phyloP scores from a whole-genome alignment of 2,888 invertebrate species.

The Macrophya alboannulata region DNA sequence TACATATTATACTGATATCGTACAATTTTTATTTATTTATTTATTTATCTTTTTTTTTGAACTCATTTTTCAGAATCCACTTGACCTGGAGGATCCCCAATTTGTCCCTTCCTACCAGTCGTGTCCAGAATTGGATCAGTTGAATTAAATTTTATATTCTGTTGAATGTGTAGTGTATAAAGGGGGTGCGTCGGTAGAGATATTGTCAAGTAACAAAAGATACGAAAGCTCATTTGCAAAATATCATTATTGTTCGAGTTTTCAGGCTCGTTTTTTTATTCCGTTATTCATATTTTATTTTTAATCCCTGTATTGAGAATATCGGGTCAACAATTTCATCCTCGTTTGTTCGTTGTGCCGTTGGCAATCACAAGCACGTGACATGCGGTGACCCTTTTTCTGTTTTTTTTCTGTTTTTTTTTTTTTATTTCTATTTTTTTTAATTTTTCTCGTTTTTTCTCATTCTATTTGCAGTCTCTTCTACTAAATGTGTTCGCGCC shows the following conservation, averaged over 20 bases:
- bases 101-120: background rate
- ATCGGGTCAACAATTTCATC: background rate
- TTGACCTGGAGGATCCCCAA: conserved; percentile 32
- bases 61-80: conserved; percentile 28
- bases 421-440: background rate
- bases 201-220: background rate
- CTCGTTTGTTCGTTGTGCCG: background rate
- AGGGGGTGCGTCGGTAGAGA: background rate
- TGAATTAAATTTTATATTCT: conserved; percentile 25
- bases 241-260: conserved; percentile 9
- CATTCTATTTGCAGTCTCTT: background rate
- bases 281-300: background rate
- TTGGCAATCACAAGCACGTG: background rate
- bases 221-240: conserved; percentile 7
- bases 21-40: conserved; percentile 17
- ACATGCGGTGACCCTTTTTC: conserved; percentile 1
- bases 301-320: background rate
- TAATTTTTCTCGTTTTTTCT: background rate
- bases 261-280: background rate
- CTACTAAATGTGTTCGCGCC: conserved; percentile 31
- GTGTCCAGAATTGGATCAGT: conserved; percentile 32
- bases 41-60: conserved; percentile 26
- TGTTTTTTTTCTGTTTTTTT: background rate
- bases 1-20: background rate
- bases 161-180: background rate